These are phyloP conservation scores for Scartelaos histophorus DNA, from an alignment of 2,113 vertebrate genomes.

Conservation along the genomic window DNA sequence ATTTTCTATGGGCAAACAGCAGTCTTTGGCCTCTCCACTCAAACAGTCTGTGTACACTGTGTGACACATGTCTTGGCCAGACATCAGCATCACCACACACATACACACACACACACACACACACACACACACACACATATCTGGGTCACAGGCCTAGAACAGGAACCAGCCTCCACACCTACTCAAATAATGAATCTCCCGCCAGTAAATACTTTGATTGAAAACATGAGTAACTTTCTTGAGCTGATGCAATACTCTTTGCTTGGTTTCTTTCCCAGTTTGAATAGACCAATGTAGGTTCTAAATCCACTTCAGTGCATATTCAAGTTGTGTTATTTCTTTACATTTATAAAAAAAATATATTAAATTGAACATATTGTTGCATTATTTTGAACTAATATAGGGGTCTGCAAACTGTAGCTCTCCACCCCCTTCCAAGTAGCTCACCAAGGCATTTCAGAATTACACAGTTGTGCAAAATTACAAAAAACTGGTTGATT, in stretches of 20 bases:
- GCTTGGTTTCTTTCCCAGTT: neutral
- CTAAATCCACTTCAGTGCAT: neutral
- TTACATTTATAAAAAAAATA: neutral
- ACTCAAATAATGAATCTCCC: slow-evolving; percentile 5
- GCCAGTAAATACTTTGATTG: neutral
- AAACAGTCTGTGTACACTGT: slow-evolving; percentile 15
- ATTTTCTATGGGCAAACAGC: slow-evolving; percentile 32
- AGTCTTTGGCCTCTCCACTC: slow-evolving; percentile 7
- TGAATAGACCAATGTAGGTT: neutral
- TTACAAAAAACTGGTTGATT: too few relatives aligned
- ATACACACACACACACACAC: slow-evolving; percentile 30
- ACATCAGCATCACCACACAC: slow-evolving; percentile 25
- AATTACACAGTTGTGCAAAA: too few relatives aligned
- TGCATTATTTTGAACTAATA: too few relatives aligned
- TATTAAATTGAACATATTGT: neutral
- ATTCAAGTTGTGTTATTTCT: neutral
- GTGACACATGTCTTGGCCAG: slow-evolving; percentile 29
- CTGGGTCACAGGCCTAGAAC: slow-evolving; percentile 7
- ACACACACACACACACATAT: slow-evolving; percentile 28
- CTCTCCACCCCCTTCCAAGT: too few relatives aligned
- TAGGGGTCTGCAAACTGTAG: too few relatives aligned
- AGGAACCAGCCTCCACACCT: neutral
- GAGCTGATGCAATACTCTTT: neutral
- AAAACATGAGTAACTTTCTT: neutral
- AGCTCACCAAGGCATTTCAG: too few relatives aligned